Evolutionary conservation across 2,888 invertebrate species (phyloP), one percentile per base, ranked within the genome.

Genomic region (Drymonia ruficornis): DNA sequence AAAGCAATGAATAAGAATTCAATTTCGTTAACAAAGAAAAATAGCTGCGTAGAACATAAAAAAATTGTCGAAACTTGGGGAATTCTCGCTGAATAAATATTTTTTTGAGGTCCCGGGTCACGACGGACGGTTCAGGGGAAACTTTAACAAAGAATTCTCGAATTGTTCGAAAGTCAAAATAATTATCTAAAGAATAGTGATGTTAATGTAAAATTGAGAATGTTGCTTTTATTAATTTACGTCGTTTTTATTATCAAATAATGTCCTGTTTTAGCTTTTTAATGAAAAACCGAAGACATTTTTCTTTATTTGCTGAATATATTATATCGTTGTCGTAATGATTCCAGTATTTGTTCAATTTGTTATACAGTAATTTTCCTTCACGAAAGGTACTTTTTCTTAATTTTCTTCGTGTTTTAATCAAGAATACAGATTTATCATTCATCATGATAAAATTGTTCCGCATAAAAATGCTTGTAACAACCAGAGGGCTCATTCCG

Each of bases 1-100:
- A 81, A 81, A 82, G 73, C 80, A 79, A 81, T 86, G 80, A 85
- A 86, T 84, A 79, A 72, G 76, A 80, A 86, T 85, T 83, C 81
- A 87, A 86, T 87, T 87, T 83, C 69, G 76, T 79, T 82, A 86
- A 84, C 83, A 85, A 86, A 87, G 83, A 84, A 81, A 84, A 83
- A 83, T 81, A 76, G 76, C 67, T 59, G 65, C 61, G 64, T 55
- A 71, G 76, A 70, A 73, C 40, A 56, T 63, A 46, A 59, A 59
- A 63, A 61, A 59, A 55, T 8, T 9, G 8, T 38, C 49, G 52
- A 55, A 56, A 63, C 64, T 66, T 49, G 29, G 38, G 51, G 42
- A 63, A 63, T 59, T 70, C 59, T 53, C 69, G 63, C 67, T 75
- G 70, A 78, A 82, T 79, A 80, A 77, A 78, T 69, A 63, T 75